Percentiles rank a stretch among this genome's conserved stretches.
These are phyloP conservation scores for Todus mexicanus DNA, from an alignment of 2,797 vertebrate species.

Conservation along the genomic window DNA sequence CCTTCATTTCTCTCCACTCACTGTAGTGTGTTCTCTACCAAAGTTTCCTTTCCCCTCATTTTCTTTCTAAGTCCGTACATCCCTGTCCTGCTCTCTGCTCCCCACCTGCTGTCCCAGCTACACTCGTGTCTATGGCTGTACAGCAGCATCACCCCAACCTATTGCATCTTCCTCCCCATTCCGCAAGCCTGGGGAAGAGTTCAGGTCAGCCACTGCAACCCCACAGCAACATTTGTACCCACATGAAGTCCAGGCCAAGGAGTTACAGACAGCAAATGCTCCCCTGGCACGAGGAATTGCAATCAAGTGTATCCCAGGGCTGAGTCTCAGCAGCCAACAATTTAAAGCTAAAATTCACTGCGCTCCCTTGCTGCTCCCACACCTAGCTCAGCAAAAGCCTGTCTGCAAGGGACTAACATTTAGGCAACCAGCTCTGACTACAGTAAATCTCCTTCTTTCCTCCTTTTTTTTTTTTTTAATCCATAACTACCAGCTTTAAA, in stretches of 20 bases:
- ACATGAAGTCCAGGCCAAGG: neutral
- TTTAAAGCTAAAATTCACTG: slow-evolving; percentile 13
- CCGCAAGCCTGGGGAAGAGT: neutral
- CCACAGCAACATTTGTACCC: neutral
- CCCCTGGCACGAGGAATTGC: neutral
- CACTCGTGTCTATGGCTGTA: neutral
- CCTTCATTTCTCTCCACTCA: neutral
- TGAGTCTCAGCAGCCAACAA: slow-evolving; percentile 28
- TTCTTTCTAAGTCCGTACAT: neutral
- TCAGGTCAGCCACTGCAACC: neutral
- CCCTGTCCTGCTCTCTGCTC: neutral
- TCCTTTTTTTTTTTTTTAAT: slow-evolving; percentile 1
- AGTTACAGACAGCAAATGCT: slow-evolving; percentile 9
- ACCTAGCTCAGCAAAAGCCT: slow-evolving; percentile 40
- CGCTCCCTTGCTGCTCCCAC: neutral
- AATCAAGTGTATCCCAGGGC: neutral
- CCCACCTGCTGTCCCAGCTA: neutral
- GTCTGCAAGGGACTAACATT: slow-evolving; percentile 48
- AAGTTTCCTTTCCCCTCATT: neutral
- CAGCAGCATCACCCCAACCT: neutral
- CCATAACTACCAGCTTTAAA: slow-evolving; percentile 67
- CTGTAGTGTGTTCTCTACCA: neutral
- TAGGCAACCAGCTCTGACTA: slow-evolving; percentile 44
- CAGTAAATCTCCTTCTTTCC: slow-evolving; percentile 45
- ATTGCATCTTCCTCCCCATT: neutral